Conservation (phyloP, 2,797 vertebrate genomes). For the Eutrigla gurnardus region DNA sequence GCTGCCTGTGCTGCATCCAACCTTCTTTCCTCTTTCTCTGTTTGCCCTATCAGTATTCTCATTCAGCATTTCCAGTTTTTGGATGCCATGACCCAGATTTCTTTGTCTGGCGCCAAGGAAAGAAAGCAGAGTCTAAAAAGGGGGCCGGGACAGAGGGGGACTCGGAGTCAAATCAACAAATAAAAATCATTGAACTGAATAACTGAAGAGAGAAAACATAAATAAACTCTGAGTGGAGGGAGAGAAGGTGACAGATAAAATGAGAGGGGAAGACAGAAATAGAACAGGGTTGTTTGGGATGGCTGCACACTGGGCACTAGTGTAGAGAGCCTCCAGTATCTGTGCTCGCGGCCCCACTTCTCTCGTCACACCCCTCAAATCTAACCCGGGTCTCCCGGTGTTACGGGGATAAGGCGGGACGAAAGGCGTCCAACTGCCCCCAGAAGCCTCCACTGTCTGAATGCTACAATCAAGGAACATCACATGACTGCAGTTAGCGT, state of each 20-base stretch:
- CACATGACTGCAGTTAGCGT: slow-evolving; percentile 11
- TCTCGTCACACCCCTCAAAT: slow-evolving; percentile 40
- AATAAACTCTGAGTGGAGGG: slow-evolving; percentile 12
- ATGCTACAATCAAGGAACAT: neutral
- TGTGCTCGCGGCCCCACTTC: slow-evolving; percentile 39
- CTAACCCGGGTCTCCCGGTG: slow-evolving; percentile 35
- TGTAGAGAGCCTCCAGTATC: slow-evolving; percentile 53
- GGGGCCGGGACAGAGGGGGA: neutral
- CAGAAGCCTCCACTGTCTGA: slow-evolving; percentile 3
- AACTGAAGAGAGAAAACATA: slow-evolving; percentile 39
- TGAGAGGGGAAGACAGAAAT: slow-evolving; percentile 64
- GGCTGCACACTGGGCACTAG: slow-evolving; percentile 62
- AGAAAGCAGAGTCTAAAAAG: slow-evolving; percentile 26
- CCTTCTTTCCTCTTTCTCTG: slow-evolving; percentile 8
- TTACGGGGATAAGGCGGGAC: neutral
- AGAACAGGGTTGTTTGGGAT: slow-evolving; percentile 59
- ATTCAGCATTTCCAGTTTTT: slow-evolving; percentile 57
- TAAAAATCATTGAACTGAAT: slow-evolving; percentile 47
- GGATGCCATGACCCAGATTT: slow-evolving; percentile 69
- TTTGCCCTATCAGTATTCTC: slow-evolving; percentile 42
- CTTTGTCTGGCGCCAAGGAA: slow-evolving; percentile 37
- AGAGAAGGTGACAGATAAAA: slow-evolving; percentile 16
- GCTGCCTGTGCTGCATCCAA: slow-evolving; percentile 27
- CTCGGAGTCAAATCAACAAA: slow-evolving; percentile 33
- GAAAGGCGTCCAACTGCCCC: neutral